Evolutionary conservation across 2,797 vertebrate species (phyloP), one percentile per base, ranked within the genome.

Genomic region (Lithobates pipiens): DNA sequence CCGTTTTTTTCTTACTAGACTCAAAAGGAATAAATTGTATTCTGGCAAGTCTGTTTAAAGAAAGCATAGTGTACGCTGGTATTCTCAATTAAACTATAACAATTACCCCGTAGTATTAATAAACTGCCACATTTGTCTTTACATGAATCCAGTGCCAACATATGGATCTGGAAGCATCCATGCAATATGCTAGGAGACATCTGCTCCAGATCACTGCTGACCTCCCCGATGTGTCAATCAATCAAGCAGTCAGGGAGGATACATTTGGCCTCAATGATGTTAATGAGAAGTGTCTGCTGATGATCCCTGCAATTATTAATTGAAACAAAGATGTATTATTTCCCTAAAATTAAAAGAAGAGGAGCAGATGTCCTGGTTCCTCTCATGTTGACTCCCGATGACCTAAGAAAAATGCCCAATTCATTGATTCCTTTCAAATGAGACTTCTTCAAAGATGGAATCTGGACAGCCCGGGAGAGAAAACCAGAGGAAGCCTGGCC

Each of bases 251-350:
- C 65, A 67, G 11, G 27, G 23, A 11, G 39, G 39, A 73, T n/a
- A 73, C 73, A 18, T 75, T 13, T 75, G 73, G 73, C 42, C 46
- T 54, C 73, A 75, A 54, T 75, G 73, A 75, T 46, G 73, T 9
- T 75, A 75, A 50, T 75, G 44, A 54, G 16, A 75, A 75, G 29
- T 75, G 73, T 54, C 42, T 75, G 73, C 73, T 4, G 73, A 50
- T 16, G 25, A 54, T 75, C 73, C 11, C 73, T 6, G 42, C 44
- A 18, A 39, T 57, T 77, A 63, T 72, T 72, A 72, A 34, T 72
- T 42, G 36, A 23, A 72, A 42, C 57, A 70, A 63, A 39, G 67
- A 34, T 57, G 57, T 15, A 25, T 67, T 67, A 67, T 67, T 67
- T 32, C 16, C 10, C 5, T 23, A 36, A 36, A 72, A 72, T 23